A percentile compares a stretch with the other conserved stretches of the same genome.
Conservation (phyloP, 1,140 invertebrate species). For the Chironomus striatipennis region DNA sequence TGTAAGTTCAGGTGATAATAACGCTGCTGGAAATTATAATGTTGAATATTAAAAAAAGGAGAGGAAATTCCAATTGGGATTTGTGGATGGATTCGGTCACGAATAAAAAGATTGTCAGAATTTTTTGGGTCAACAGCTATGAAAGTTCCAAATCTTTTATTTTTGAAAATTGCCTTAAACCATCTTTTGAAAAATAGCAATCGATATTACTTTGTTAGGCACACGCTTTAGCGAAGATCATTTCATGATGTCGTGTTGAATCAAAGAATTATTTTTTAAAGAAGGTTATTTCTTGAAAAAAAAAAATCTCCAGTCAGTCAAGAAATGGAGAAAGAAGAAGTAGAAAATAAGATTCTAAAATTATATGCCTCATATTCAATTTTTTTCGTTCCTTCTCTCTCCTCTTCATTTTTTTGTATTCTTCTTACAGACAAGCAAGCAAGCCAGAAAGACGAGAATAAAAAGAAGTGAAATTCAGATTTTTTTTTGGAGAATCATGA, state of each 20-base stretch:
- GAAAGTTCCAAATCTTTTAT: too few species aligned
- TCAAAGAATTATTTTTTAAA: background rate
- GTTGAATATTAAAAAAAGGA: background rate
- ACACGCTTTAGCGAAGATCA: background rate
- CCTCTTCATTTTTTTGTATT: background rate
- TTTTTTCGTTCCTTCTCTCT: background rate
- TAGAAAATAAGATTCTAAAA: background rate
- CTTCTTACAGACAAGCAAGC: too few species aligned
- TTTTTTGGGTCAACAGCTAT: too few species aligned
- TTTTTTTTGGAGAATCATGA: background rate
- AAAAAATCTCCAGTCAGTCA: background rate
- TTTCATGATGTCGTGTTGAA: background rate
- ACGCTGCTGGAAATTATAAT: background rate
- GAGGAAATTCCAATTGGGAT: too few species aligned
- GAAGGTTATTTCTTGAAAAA: background rate
- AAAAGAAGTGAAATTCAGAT: background rate
- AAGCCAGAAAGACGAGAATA: background rate
- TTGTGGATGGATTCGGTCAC: too few species aligned
- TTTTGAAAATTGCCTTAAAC: too few species aligned
- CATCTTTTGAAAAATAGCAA: background rate
- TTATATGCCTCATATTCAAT: constrained; percentile 1
- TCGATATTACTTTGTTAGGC: background rate
- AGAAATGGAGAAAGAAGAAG: background rate
- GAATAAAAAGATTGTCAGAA: too few species aligned
- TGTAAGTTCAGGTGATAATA: background rate